Evolutionary conservation across 2,797 vertebrate species (phyloP).

Genomic region (Fundulus diaphanus): DNA sequence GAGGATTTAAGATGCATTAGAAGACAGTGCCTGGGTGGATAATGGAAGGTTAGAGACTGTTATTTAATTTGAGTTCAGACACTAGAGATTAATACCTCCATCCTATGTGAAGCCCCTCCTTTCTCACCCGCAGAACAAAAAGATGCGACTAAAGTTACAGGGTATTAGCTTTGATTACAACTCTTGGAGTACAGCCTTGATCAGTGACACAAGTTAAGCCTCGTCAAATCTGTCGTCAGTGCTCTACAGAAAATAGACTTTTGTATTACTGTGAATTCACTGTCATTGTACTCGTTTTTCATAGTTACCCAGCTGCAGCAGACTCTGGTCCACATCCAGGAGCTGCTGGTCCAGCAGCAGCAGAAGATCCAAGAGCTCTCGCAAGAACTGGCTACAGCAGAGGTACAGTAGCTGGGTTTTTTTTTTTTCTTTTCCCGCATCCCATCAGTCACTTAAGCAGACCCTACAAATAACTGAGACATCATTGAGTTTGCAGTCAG

Average conservation of each 20-base stretch:
- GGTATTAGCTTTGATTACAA: constrained; percentile 72
- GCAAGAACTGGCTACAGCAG: constrained; percentile 88
- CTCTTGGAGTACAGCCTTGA: constrained; percentile 70
- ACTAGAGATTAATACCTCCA: constrained; percentile 85
- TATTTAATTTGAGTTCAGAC: constrained; percentile 88
- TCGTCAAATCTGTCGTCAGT: constrained; percentile 41
- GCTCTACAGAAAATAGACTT: constrained; percentile 44
- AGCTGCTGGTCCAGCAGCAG: constrained; percentile 94
- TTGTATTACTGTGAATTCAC: constrained; percentile 15
- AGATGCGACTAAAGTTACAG: constrained; percentile 69
- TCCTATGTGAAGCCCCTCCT: constrained; percentile 58
- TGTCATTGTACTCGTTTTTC: constrained; percentile 48
- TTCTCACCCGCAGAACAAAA: constrained; percentile 61
- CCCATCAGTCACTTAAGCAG: background rate
- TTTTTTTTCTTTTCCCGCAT: constrained; percentile 10
- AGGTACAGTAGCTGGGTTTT: constrained; percentile 79
- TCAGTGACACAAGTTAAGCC: constrained; percentile 50
- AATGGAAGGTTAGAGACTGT: constrained; percentile 87
- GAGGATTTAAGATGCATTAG: constrained; percentile 86
- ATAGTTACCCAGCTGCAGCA: constrained; percentile 94
- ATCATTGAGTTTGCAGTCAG: background rate
- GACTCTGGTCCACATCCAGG: constrained; percentile 91
- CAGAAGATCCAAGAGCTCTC: constrained; percentile 94
- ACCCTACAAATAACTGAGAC: background rate
- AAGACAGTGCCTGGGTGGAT: constrained; percentile 83